phyloP scores from a whole-genome alignment of 2,797 vertebrate genomes.

The Urosaurus nigricauda region DNA sequence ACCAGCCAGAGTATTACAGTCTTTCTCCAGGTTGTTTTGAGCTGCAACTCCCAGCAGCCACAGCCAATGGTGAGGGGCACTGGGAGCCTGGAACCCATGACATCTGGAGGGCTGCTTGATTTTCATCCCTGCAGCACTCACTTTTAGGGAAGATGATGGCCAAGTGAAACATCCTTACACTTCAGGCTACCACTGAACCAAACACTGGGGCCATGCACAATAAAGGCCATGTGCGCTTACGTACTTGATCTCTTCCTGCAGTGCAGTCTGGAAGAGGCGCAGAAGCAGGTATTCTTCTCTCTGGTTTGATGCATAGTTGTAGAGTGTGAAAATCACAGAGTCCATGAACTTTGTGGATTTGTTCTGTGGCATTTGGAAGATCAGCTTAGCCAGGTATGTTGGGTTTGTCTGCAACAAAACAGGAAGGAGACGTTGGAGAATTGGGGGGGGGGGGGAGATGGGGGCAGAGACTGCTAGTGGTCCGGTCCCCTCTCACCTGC shows the following conservation, averaged over 20 bases:
- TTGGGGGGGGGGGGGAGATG: neutral
- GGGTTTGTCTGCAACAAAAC: constrained; percentile 89
- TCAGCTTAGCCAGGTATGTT: constrained; percentile 96
- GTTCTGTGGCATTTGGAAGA: constrained; percentile 99
- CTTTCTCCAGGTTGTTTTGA: too few species aligned
- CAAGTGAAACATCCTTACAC: neutral
- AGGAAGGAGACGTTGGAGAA: neutral
- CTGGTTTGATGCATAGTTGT: constrained; percentile 98
- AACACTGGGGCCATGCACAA: too few species aligned
- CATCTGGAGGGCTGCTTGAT: too few species aligned
- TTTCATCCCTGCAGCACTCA: too few species aligned
- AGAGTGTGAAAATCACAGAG: constrained; percentile 97
- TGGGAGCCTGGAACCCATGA: too few species aligned
- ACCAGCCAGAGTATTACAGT: too few species aligned
- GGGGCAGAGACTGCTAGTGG: neutral
- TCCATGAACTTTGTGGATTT: constrained; percentile 99
- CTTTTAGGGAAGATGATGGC: neutral
- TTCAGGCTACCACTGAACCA: neutral
- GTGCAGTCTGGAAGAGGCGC: constrained; percentile 94
- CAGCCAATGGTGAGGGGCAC: too few species aligned
- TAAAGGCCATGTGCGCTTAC: constrained; percentile 37
- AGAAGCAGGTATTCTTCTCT: constrained; percentile 95
- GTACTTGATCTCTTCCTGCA: constrained; percentile 98
- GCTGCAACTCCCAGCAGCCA: too few species aligned
- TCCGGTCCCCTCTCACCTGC: constrained; percentile 81